Evolutionary conservation across 2,797 vertebrate species (phyloP), one percentile per base, ranked within the genome.

Genomic region (Enteromius treurensis): DNA sequence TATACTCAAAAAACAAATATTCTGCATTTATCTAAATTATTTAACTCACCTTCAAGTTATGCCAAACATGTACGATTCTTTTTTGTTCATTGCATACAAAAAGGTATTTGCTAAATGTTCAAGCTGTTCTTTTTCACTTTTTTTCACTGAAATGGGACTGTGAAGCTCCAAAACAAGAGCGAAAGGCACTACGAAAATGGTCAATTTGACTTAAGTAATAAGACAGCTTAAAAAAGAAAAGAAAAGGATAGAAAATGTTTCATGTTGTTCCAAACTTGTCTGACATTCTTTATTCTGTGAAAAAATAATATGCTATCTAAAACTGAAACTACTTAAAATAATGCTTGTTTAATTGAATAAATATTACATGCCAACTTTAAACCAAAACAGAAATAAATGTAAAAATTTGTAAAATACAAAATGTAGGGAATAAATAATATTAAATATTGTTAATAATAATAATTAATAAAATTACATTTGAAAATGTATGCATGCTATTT

Each of bases 71-170:
- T 32, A 32, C 19, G 15, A 29, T 29, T 71, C 1, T 47, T 15
- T 47, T 47, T 73, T 2, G 1, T 51, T 10, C 1, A 13, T 19
- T 11, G 1, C 13, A 34, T n/a, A 21, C 0, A 64, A 26, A 64
- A 73, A 51, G 29, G 51, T 74, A 73, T 73, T 73, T 51, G 9
- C 9, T 51, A 2, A 73, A 73, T 51, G 45, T 73, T 51, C 45
- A 51, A 13, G 17, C 47, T 53, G 70, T 29, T 74, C 70, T 53
- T 34, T 73, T 53, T 29, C 11, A 37, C n/a, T 21, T 49, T 4
- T 14, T 7, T 11, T 32, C 29, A 49, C 8, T 70, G 7, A 58
- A 37, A 2, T 23, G 37, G 21, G 11, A 64, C 26, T 32, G 84
- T 85, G 9, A 14, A 47, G 58, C 5, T 77, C 40, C 55, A 45